A percentile compares a stretch with the other conserved stretches of the same genome.
Evolutionary conservation across 2,113 vertebrate genomes (phyloP).

Genomic region (Protobothrops mucrosquamatus): DNA sequence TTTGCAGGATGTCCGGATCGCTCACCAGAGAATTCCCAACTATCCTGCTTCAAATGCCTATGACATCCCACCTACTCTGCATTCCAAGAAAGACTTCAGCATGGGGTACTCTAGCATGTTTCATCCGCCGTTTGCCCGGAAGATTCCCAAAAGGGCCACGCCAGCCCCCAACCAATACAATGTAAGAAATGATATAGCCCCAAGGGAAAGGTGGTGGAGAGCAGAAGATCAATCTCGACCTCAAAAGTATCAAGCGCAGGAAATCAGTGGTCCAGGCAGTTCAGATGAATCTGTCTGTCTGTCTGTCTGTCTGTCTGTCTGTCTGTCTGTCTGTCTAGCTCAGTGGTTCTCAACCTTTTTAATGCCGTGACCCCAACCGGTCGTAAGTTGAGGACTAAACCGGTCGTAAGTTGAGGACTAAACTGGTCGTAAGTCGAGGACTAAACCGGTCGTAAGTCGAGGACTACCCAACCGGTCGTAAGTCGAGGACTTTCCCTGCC

Average conservation of each 20-base stretch:
- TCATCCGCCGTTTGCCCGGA: conserved; percentile 64
- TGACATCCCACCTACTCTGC: conserved; percentile 62
- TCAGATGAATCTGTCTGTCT: no score
- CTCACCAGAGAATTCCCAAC: conserved; percentile 37
- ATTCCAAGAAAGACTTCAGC: conserved; percentile 74
- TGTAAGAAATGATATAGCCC: conserved; percentile 53
- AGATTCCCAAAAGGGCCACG: conserved; percentile 51
- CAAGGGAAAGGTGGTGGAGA: neutral
- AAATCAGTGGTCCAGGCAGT: neutral
- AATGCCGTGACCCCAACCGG: no score
- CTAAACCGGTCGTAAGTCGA: no score
- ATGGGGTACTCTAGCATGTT: conserved; percentile 75
- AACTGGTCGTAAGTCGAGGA: no score
- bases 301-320: no score
- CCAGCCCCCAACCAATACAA: conserved; percentile 80
- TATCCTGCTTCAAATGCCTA: conserved; percentile 74
- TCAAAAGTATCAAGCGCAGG: neutral
- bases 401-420: no score
- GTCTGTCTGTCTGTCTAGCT: no score
- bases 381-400: no score
- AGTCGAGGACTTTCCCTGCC: no score
- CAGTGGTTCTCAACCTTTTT: no score
- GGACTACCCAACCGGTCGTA: no score
- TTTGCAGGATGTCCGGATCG: conserved; percentile 50
- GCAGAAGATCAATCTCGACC: no score